Evolutionary conservation across 1,140 invertebrate species (phyloP), one percentile per base, ranked within the genome.

Genomic region (Leptinotarsa texana): DNA sequence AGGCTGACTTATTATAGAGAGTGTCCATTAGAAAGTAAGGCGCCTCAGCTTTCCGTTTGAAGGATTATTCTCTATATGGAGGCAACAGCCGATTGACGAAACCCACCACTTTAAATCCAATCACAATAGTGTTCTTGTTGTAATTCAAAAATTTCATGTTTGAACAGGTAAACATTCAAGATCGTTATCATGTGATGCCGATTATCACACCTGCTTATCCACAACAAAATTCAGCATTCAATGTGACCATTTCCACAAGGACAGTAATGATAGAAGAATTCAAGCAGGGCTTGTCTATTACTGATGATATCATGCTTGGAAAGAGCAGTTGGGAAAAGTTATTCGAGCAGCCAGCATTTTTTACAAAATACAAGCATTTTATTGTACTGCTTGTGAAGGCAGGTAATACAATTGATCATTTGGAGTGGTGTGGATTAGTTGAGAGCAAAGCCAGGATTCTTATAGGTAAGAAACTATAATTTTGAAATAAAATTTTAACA

Each of bases 141-240:
- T 17, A 15, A 57, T 18, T 5, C 1, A 57, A 8, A 57, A 57
- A 13, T 57, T 17, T 57, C 63, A n/a, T 21, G 63, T 65, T 21
- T 70, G 63, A 76, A 24, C 72, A 87, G 91, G 90, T 96, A 22
- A 98, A 97, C 85, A 88, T 95, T 33, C 88, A 92, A 27, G 97
- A 98, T 86, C 88, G 96, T 63, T 98, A 93, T 88, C 98, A 99
- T 88, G 85, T 99, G 73, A 99, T 99, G 98, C 98, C 98, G 0
- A 99, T 99, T 77, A 99, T 99, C 73, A 99, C 98, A 0, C 98
- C 98, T 3, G 97, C 97, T 4, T 99, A 99, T 88, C 98, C 98
- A 11, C 97, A 99, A 86, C 98, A 99, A 88, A 99, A 99, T 88
- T 99, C 97, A 3, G 99, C 98, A 11, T 99, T 98, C 84, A 99